A percentile compares a stretch with the other conserved stretches of the same genome.
These are phyloP conservation scores for Nothocercus julius DNA, from an alignment of 2,113 vertebrate genomes.

Conservation along the genomic window DNA sequence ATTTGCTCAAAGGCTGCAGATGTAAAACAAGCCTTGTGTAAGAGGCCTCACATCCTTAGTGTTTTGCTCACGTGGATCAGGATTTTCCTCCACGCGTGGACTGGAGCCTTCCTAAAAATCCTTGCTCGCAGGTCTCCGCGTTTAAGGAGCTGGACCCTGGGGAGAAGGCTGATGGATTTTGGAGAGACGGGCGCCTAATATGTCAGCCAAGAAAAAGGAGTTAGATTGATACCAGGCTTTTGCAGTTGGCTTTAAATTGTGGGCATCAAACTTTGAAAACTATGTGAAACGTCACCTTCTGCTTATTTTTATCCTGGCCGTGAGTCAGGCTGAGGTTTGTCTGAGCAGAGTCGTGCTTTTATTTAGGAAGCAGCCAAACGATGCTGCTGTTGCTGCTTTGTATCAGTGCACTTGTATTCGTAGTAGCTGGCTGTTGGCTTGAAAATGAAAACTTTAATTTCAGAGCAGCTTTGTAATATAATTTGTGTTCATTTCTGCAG, in stretches of 20 bases:
- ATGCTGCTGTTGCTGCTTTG: neutral
- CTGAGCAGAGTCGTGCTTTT: neutral
- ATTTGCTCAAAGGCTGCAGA: neutral
- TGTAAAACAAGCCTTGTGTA: neutral
- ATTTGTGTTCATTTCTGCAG: neutral
- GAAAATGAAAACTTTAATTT: neutral
- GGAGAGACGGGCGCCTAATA: accelerated
- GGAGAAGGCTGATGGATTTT: accelerated
- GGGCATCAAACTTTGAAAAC: neutral
- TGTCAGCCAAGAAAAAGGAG: neutral
- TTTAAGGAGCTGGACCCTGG: neutral
- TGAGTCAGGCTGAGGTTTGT: neutral
- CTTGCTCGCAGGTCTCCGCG: accelerated
- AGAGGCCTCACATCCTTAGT: neutral
- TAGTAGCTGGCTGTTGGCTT: neutral
- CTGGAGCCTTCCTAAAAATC: neutral
- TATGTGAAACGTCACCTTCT: neutral
- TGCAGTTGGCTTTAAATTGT: neutral
- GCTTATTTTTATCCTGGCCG: neutral
- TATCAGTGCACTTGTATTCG: neutral
- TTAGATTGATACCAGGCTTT: neutral
- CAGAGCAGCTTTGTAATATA: accelerated
- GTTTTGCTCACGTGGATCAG: accelerated
- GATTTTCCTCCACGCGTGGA: neutral
- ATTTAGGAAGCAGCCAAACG: neutral